phyloP scores from a whole-genome alignment of 2,113 vertebrate species.

The Petromus typicus region DNA sequence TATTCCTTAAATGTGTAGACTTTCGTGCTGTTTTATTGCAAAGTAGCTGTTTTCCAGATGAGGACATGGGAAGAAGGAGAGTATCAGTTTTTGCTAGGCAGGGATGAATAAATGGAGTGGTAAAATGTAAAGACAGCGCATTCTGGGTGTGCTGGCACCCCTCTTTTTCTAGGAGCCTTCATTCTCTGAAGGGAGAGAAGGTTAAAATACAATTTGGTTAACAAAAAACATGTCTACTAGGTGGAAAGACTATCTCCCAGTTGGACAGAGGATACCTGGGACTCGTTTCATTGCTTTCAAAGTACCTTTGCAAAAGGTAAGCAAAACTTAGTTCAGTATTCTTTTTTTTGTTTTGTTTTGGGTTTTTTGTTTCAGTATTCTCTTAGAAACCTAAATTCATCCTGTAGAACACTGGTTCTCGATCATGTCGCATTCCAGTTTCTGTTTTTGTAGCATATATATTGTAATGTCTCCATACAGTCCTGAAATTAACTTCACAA shows the following conservation, averaged over 20 bases:
- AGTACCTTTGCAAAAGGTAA: conserved; percentile 92
- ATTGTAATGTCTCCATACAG: background rate
- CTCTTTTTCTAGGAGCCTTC: background rate
- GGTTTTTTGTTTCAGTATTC: background rate
- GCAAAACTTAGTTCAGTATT: background rate
- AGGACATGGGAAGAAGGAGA: background rate
- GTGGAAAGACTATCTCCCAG: conserved; percentile 90
- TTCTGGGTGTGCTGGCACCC: background rate
- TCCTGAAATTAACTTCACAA: conserved; percentile 12
- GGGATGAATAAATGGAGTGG: background rate
- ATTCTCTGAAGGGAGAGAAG: background rate
- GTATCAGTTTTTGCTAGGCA: background rate
- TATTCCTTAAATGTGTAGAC: background rate
- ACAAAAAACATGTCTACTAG: conserved; percentile 77
- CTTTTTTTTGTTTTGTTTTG: background rate
- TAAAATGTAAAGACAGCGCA: background rate
- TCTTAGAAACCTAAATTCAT: conserved; percentile 21
- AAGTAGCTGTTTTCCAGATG: background rate
- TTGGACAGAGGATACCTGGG: conserved; percentile 91
- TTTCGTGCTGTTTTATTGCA: background rate
- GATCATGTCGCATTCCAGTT: background rate
- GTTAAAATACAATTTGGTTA: conserved; percentile 2
- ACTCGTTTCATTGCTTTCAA: conserved; percentile 96
- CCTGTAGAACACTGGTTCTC: background rate
- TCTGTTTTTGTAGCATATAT: background rate